These are phyloP conservation scores for Gymnocephalus cernua DNA, from an alignment of 2,113 vertebrate species.

Conservation along the genomic window DNA sequence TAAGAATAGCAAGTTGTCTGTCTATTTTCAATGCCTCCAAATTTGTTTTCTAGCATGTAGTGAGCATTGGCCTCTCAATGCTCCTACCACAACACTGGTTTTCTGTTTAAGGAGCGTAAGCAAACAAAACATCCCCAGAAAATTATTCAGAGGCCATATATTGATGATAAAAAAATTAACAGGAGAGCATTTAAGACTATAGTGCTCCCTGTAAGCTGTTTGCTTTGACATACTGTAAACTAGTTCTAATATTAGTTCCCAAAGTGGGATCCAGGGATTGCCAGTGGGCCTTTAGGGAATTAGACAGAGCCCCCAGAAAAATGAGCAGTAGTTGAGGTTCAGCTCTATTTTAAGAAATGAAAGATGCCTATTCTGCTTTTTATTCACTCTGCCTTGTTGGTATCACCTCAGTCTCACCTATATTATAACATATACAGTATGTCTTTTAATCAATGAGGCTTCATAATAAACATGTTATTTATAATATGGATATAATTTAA, in stretches of 20 bases:
- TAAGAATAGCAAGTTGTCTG: slow-evolving; percentile 23
- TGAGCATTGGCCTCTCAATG: slow-evolving; percentile 35
- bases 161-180: slow-evolving; percentile 47
- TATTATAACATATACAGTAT: background rate
- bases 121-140: slow-evolving; percentile 41
- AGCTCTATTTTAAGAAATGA: slow-evolving; percentile 46
- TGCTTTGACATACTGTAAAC: slow-evolving; percentile 42
- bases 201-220: slow-evolving; percentile 56
- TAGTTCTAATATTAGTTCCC: slow-evolving; percentile 57
- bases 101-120: slow-evolving; percentile 54
- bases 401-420: background rate
- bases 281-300: slow-evolving; percentile 47
- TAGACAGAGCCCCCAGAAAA: slow-evolving; percentile 53
- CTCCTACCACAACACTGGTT: slow-evolving; percentile 36
- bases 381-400: background rate
- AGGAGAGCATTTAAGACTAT: slow-evolving; percentile 43
- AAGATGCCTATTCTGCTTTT: background rate
- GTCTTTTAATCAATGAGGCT: background rate
- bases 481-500: background rate
- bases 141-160: slow-evolving; percentile 20
- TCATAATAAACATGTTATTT: background rate
- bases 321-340: slow-evolving; percentile 41
- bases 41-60: slow-evolving; percentile 43
- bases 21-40: slow-evolving; percentile 43
- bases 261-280: slow-evolving; percentile 58